Evolutionary conservation across 2,888 invertebrate species (phyloP).

Genomic region (Abrostola tripartita): DNA sequence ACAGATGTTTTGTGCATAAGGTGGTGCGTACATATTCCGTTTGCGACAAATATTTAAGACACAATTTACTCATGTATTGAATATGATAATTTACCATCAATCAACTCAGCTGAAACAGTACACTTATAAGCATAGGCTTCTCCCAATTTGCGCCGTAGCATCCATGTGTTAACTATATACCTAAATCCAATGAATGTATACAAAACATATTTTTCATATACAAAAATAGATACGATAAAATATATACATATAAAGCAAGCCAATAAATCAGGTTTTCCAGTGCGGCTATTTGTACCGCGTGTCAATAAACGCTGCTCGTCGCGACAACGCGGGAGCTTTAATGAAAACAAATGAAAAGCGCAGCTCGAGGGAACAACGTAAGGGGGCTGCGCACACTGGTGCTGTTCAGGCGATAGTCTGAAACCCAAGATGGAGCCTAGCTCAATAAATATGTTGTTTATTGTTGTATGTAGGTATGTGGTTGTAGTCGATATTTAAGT

Average conservation of each 20-base stretch:
- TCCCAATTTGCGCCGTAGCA: too few relatives aligned
- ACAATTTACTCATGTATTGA: not conserved
- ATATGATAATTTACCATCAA: not conserved
- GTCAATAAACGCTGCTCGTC: constrained; percentile 66
- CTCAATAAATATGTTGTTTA: too few relatives aligned
- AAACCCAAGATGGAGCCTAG: not conserved
- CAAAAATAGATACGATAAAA: constrained; percentile 1
- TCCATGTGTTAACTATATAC: too few relatives aligned
- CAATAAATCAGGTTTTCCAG: constrained; percentile 40
- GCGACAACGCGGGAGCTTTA: constrained; percentile 72
- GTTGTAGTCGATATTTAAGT: too few relatives aligned
- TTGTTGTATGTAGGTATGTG: too few relatives aligned
- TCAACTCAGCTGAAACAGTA: not conserved
- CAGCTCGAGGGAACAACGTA: constrained; percentile 66
- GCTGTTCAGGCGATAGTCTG: not conserved
- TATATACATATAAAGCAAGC: constrained; percentile 9
- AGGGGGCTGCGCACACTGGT: constrained; percentile 32
- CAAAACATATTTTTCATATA: not conserved
- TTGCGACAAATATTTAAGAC: too few relatives aligned
- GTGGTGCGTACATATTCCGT: too few relatives aligned
- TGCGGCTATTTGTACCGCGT: constrained; percentile 48
- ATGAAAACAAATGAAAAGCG: constrained; percentile 83
- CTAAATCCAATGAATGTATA: not conserved
- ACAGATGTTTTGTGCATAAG: too few relatives aligned
- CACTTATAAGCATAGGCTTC: not conserved